A percentile compares a stretch with the other conserved stretches of the same genome.
Conservation (phyloP, 2,113 vertebrate genomes). For the Phrynosoma blainvillii region DNA sequence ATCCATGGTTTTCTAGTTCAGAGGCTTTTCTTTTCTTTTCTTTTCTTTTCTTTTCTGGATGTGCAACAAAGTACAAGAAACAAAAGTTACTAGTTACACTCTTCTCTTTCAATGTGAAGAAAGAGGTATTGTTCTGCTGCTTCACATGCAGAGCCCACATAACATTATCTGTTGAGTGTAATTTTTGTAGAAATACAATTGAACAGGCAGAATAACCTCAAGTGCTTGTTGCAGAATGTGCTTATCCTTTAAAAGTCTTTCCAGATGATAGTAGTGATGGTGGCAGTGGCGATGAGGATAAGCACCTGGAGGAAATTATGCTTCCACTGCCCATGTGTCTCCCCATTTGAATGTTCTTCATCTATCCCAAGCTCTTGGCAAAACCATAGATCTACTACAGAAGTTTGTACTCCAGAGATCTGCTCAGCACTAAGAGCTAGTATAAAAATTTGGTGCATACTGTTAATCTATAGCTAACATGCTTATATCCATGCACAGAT, state of each 20-base stretch:
- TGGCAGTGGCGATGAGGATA: not conserved
- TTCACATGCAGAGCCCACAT: constrained; percentile 49
- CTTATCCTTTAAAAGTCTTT: constrained; percentile 44
- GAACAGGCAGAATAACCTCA: constrained; percentile 32
- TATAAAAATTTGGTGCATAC: not conserved
- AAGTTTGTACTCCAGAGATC: not conserved
- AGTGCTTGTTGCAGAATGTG: constrained; percentile 42
- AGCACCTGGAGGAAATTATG: constrained; percentile 34
- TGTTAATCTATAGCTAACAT: not conserved
- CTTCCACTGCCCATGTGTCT: constrained; percentile 38
- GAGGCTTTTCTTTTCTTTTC: not conserved
- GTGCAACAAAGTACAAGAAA: not conserved
- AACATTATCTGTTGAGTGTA: constrained; percentile 54
- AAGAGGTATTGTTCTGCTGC: constrained; percentile 46
- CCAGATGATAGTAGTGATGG: constrained; percentile 40
- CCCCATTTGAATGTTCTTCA: not conserved
- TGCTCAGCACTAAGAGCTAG: not conserved
- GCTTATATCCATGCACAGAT: not conserved
- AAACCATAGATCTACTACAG: not conserved
- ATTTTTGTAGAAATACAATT: constrained; percentile 46
- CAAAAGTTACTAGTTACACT: constrained; percentile 49
- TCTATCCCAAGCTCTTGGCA: not conserved
- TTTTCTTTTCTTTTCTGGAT: constrained; percentile 14
- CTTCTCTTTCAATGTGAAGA: constrained; percentile 44
- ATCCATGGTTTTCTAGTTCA: constrained; percentile 25